phyloP scores from a whole-genome alignment of 2,797 vertebrate genomes.

The Paratrypauchen microcephalus region DNA sequence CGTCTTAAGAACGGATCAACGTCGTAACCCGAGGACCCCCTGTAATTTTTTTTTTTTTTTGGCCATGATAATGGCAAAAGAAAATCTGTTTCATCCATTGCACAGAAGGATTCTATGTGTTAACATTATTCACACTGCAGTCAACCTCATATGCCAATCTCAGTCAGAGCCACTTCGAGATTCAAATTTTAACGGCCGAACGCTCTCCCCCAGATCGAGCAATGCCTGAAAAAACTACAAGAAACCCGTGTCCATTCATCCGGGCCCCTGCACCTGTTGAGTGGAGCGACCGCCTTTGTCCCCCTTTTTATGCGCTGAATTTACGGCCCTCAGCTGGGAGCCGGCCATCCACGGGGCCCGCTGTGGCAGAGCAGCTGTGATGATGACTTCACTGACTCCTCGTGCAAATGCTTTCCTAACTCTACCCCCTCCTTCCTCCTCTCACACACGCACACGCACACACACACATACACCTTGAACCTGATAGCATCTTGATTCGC shows the following conservation, averaged over 20 bases:
- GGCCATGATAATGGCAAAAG: too few species aligned
- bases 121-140: not conserved
- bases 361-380: conserved; percentile 68
- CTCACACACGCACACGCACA: not conserved
- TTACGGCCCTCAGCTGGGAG: conserved; percentile 77
- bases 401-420: conserved; percentile 20
- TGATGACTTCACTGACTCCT: conserved; percentile 64
- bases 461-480: conserved; percentile 51
- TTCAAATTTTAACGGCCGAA: conserved; percentile 46
- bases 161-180: conserved; percentile 31
- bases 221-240: not conserved
- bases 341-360: conserved; percentile 62
- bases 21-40: too few species aligned
- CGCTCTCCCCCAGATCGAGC: conserved; percentile 25
- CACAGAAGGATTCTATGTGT: not conserved
- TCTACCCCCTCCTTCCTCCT: not conserved
- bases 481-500: conserved; percentile 59
- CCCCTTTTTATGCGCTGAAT: conserved; percentile 71
- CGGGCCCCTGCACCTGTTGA: conserved; percentile 73
- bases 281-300: conserved; percentile 57
- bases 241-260: conserved; percentile 56
- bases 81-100: too few species aligned
- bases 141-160: conserved; percentile 18
- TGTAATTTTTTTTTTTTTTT: too few species aligned
- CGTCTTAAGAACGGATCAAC: too few species aligned